Percentiles rank a stretch among this genome's conserved stretches.
Evolutionary conservation across 1,140 invertebrate species (phyloP).

Genomic region (Heliconius congener): DNA sequence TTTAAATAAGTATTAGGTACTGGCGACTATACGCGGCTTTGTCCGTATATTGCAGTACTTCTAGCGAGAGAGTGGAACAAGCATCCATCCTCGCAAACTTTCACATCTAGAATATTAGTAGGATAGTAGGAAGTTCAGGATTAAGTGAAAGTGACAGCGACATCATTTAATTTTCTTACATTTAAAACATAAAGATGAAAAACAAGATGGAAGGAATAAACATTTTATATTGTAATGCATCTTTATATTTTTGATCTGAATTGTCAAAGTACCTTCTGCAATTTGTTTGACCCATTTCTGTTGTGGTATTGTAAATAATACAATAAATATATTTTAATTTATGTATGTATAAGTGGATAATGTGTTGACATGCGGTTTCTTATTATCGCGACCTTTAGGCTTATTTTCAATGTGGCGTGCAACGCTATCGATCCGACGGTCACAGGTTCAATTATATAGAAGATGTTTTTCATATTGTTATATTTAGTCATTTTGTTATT

Average conservation of each 20-base stretch:
- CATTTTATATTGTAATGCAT: not conserved
- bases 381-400: not conserved
- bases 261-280: not conserved
- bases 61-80: no score
- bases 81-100: no score
- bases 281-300: not conserved
- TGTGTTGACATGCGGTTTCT: not conserved
- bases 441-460: no score
- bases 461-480: no score
- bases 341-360: slow-evolving; percentile 3
- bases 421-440: no score
- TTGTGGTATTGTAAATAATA: slow-evolving; percentile 4
- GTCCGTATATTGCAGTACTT: no score
- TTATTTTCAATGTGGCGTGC: not conserved
- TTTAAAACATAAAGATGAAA: not conserved
- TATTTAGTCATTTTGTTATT: no score
- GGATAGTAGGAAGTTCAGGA: not conserved
- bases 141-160: not conserved
- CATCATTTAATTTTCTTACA: not conserved
- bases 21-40: no score
- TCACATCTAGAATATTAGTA: no score
- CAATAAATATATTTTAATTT: not conserved
- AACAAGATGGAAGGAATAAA: not conserved
- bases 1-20: not conserved
- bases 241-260: not conserved